These are phyloP conservation scores for Mormoops blainvillei DNA, from an alignment of 2,113 vertebrate genomes.

Conservation along the genomic window DNA sequence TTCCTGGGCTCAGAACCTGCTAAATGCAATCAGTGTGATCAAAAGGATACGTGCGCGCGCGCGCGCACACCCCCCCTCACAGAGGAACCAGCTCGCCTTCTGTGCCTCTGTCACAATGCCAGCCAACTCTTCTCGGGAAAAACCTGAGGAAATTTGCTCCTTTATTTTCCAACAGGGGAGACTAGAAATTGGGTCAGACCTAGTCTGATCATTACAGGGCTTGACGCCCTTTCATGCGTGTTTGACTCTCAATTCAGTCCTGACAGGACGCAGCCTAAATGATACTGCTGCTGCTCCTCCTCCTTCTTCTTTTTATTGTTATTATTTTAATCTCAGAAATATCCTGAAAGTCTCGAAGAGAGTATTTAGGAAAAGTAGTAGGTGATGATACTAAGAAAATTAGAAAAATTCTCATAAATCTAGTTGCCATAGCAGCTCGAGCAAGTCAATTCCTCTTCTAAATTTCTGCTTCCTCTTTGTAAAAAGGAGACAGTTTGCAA, in stretches of 20 bases:
- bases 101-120: not conserved
- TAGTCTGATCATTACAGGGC: not conserved
- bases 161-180: not conserved
- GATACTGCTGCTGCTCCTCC: too few species aligned
- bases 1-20: not conserved
- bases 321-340: not conserved
- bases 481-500: not conserved
- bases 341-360: not conserved
- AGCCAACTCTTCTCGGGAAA: not conserved
- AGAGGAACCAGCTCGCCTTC: not conserved
- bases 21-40: not conserved
- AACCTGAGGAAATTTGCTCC: not conserved
- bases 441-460: not conserved
- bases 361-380: not conserved
- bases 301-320: not conserved
- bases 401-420: not conserved
- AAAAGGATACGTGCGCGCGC: not conserved
- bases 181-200: not conserved
- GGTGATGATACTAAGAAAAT: not conserved
- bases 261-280: not conserved
- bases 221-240: not conserved
- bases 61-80: too few species aligned
- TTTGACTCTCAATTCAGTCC: not conserved
- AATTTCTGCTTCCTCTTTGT: not conserved
- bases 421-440: not conserved